Evolutionary conservation across 2,888 invertebrate genomes (phyloP).

Genomic region (Dascillus cervinus): DNA sequence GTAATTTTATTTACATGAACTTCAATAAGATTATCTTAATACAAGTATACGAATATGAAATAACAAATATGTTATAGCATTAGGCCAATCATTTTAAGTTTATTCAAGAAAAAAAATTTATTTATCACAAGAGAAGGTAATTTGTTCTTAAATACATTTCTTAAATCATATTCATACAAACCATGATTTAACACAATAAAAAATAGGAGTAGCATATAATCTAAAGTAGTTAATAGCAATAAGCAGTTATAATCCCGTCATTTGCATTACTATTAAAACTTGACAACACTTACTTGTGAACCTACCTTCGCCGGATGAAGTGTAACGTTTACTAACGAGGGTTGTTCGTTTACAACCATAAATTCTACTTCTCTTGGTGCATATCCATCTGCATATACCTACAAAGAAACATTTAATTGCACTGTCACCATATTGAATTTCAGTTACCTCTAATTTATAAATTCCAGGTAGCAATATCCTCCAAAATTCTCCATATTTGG

Average conservation of each 20-base stretch:
- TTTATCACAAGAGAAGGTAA: no score
- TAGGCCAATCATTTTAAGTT: no score
- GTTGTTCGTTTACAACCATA: constrained; percentile 77
- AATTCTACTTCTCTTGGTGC: constrained; percentile 79
- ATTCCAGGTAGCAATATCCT: constrained; percentile 79
- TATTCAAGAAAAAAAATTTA: no score
- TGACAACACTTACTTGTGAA: constrained; percentile 10
- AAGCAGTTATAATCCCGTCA: not conserved
- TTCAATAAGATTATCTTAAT: no score
- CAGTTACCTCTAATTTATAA: constrained; percentile 73
- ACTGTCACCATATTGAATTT: not conserved
- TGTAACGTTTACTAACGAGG: constrained; percentile 77
- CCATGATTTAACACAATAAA: no score
- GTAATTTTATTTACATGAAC: no score
- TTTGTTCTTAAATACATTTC: no score
- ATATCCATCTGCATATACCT: constrained; percentile 82
- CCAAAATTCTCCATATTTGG: constrained; percentile 93
- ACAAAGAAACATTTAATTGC: constrained; percentile 7
- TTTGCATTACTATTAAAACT: not conserved
- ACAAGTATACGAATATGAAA: no score
- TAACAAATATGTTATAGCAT: no score
- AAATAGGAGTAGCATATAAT: no score
- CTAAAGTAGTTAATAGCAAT: no score
- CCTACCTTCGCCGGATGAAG: constrained; percentile 71
- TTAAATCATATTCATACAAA: no score